Conservation (phyloP, 2,113 vertebrate species). For the Nycticryphes semicollaris region DNA sequence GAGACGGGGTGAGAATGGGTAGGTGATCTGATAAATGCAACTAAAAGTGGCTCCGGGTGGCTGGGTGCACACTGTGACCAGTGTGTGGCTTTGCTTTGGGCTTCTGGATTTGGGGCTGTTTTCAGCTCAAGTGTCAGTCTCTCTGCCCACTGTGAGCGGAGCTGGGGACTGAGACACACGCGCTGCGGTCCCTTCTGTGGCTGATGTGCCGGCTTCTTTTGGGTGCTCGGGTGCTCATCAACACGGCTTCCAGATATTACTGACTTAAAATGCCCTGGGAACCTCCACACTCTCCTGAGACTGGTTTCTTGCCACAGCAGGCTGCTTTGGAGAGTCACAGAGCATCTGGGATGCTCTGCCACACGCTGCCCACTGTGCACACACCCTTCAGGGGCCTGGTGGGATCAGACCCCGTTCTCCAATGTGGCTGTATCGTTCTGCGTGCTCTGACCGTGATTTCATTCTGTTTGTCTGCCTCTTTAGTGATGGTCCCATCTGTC, state of each 20-base stretch:
- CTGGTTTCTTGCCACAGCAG: not conserved
- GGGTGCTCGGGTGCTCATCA: not conserved
- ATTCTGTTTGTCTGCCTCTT: not conserved
- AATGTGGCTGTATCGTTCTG: not conserved
- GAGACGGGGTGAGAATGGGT: not conserved
- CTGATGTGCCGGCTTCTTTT: not conserved
- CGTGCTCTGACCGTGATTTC: not conserved
- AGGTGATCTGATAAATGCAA: not conserved
- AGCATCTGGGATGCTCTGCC: not conserved
- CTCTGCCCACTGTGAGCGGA: not conserved
- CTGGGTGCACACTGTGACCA: not conserved
- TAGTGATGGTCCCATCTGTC: slow-evolving; percentile 94
- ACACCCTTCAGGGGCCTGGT: not conserved
- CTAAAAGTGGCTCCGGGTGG: not conserved
- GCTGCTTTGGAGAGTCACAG: not conserved
- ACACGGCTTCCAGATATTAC: not conserved
- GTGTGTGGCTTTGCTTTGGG: not conserved
- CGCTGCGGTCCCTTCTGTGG: not conserved
- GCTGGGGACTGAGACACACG: accelerated
- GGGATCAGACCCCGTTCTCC: accelerated
- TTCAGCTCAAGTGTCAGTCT: not conserved
- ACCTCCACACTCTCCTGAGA: not conserved
- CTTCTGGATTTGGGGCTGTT: not conserved
- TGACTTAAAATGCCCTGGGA: not conserved
- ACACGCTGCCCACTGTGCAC: accelerated